phyloP scores from a whole-genome alignment of 2,797 vertebrate genomes.

The Aplochiton taeniatus region DNA sequence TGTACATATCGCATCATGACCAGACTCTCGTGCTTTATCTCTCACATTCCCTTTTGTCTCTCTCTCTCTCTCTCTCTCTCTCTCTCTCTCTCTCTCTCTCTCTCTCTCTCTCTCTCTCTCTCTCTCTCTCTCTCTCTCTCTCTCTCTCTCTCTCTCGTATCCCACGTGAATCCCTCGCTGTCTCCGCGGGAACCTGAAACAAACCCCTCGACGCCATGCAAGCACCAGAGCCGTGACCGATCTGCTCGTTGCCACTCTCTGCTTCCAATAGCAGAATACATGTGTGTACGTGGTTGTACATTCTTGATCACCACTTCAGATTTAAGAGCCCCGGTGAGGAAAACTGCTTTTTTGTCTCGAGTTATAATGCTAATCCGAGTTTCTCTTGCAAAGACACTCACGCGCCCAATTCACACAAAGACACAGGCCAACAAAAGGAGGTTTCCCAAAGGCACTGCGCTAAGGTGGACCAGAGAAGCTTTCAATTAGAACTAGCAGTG shows the following conservation, averaged over 20 bases:
- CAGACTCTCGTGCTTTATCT: constrained; percentile 35
- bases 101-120: constrained; percentile 10
- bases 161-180: too few species aligned
- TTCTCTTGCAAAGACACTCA: constrained; percentile 23
- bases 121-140: constrained; percentile 47
- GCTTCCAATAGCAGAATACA: constrained; percentile 46
- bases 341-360: constrained; percentile 40
- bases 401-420: constrained; percentile 23
- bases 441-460: too few species aligned
- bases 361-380: constrained; percentile 36
- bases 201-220: constrained; percentile 46
- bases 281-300: constrained; percentile 45
- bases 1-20: constrained; percentile 63
- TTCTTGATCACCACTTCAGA: constrained; percentile 36
- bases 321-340: constrained; percentile 9
- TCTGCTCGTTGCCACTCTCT: constrained; percentile 43
- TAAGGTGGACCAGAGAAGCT: too few species aligned
- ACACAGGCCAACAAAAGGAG: constrained; percentile 24
- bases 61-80: constrained; percentile 21
- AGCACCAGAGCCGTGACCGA: constrained; percentile 50
- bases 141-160: constrained; percentile 38
- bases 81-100: constrained; percentile 9
- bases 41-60: constrained; percentile 55
- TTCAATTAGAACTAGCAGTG: too few species aligned
- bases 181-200: constrained; percentile 43